A percentile compares a stretch with the other conserved stretches of the same genome.
phyloP scores from a whole-genome alignment of 2,888 invertebrate species.

The Elgonia sp. region DNA sequence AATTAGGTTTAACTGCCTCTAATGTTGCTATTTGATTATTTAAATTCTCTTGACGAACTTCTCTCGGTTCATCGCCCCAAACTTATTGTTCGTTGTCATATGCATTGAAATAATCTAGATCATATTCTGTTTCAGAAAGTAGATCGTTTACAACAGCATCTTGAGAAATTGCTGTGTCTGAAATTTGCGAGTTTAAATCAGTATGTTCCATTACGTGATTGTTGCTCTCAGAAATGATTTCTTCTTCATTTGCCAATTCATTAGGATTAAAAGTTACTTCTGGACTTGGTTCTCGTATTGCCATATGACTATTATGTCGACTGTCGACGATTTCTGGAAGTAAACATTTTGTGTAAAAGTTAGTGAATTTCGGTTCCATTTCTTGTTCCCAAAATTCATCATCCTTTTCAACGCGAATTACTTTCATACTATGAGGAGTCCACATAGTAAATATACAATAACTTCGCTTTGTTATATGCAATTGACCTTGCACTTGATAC shows the following conservation, averaged over 20 bases:
- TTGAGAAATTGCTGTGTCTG: too few relatives aligned
- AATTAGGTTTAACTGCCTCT: background rate
- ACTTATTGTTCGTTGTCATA: conserved; percentile 21
- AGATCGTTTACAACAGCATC: too few relatives aligned
- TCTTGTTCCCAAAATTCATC: conserved; percentile 75
- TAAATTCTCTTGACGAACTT: background rate
- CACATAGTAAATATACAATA: conserved; percentile 78
- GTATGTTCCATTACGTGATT: too few relatives aligned
- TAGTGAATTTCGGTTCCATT: conserved; percentile 67
- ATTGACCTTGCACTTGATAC: conserved; percentile 47
- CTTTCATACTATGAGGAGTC: conserved; percentile 71
- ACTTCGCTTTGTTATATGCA: conserved; percentile 73
- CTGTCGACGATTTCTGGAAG: conserved; percentile 76
- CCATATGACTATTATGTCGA: background rate
- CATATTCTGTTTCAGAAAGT: too few relatives aligned
- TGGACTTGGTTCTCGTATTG: background rate
- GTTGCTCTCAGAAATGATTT: too few relatives aligned
- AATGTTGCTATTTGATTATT: conserved; percentile 12
- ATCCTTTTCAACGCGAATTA: conserved; percentile 69
- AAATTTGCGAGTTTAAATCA: too few relatives aligned
- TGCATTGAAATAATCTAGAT: too few relatives aligned
- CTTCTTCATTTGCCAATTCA: too few relatives aligned
- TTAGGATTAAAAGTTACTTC: too few relatives aligned
- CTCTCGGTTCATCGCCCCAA: background rate
- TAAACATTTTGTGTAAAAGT: conserved; percentile 75